Evolutionary conservation across 1,140 invertebrate genomes (phyloP), one percentile per base, ranked within the genome.

Genomic region (Cheumatopsyche charites): DNA sequence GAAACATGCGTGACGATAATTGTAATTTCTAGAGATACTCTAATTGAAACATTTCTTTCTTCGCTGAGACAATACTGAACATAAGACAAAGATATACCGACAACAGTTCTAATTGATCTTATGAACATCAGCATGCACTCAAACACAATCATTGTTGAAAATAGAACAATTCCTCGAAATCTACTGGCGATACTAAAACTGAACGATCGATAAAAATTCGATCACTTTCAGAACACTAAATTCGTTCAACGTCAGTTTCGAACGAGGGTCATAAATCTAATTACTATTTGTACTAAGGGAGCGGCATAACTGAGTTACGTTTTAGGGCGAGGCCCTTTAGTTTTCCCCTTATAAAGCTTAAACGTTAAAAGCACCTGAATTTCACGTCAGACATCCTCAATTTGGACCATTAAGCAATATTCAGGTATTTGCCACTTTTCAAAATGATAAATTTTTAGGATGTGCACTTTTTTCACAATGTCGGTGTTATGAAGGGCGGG

Each of bases 191-290:
- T 19, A 21, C 49, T 52, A 19, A 1, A 58, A 4, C 21, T 13
- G 12, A 1, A 9, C 19, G 4, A 19, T 58, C 19, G 17, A 11
- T 17, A 52, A 52, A 52, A 52, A 52, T 15, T 52, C 47, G 15
- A 52, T 36, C 29, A 36, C 29, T 36, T 36, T 36, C n/a, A n/a
- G n/a, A n/a, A n/a, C n/a, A n/a, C n/a, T n/a, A n/a, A n/a, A n/a
- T n/a, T n/a, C n/a, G n/a, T n/a, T 9, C 17, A 19, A 5, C 49
- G 23, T 52, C 49, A 52, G 25, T 7, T 25, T 25, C 55, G 23
- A 25, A 58, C 42, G 9, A n/a, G 63, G 63, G 43, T 66, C 63
- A 41, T 66, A 66, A 66, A 66, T 66, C 41, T 45, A 66, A 66
- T 66, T 66, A 66, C 47, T 66, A 66, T 66, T 43, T 29, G 41